These are phyloP conservation scores for Oreotrochilus melanogaster DNA, from an alignment of 2,113 vertebrate genomes.

Conservation along the genomic window DNA sequence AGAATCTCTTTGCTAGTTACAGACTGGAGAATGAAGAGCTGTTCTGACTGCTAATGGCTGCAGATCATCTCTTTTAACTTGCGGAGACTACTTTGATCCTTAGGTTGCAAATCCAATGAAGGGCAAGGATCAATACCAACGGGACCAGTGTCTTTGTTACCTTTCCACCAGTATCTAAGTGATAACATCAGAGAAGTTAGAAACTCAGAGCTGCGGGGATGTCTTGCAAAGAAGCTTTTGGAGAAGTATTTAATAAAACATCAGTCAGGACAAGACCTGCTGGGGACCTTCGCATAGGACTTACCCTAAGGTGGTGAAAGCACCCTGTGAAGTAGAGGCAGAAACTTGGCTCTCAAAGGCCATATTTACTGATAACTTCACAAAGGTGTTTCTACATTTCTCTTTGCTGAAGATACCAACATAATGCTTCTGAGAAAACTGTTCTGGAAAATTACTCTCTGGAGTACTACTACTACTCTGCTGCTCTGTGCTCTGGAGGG, in stretches of 20 bases:
- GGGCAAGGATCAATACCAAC: rapidly evolving
- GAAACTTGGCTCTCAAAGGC: neutral
- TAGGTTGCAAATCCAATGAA: neutral
- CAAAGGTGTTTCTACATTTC: neutral
- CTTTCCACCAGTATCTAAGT: neutral
- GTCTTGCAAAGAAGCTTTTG: neutral
- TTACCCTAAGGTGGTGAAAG: neutral
- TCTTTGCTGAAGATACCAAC: neutral
- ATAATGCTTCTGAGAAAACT: neutral
- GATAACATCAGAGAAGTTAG: neutral
- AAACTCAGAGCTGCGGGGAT: neutral
- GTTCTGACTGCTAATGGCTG: neutral
- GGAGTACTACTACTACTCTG: neutral
- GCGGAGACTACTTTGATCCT: neutral
- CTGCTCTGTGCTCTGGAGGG: neutral
- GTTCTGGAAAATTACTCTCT: conserved; percentile 5
- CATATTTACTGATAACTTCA: neutral
- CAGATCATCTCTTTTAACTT: neutral
- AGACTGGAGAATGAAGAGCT: neutral
- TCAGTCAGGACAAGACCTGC: neutral
- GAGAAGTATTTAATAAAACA: neutral
- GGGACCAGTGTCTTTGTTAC: neutral
- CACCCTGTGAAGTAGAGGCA: neutral
- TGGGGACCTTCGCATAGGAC: neutral
- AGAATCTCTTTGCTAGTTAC: neutral